phyloP scores from a whole-genome alignment of 2,888 invertebrate genomes.

The Taphrorychus bicolor region DNA sequence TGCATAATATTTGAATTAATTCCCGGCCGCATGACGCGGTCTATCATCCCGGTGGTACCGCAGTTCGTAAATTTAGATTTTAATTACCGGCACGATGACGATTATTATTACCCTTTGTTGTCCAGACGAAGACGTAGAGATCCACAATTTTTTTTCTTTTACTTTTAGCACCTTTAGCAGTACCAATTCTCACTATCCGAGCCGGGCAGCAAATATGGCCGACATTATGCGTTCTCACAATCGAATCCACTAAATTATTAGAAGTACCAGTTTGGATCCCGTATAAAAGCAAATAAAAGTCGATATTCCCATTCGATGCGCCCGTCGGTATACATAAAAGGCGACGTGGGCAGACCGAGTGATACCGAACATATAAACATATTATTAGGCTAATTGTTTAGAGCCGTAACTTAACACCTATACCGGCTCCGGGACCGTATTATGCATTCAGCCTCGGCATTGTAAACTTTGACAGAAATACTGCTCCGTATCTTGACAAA shows the following conservation, averaged over 20 bases:
- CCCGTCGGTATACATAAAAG: slow-evolving; percentile 41
- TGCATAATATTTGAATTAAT: slow-evolving; percentile 39
- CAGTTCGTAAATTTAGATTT: slow-evolving; percentile 23
- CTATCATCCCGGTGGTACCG: slow-evolving; percentile 18
- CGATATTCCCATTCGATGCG: slow-evolving; percentile 37
- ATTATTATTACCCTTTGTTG: slow-evolving; percentile 13
- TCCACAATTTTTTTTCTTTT: no score
- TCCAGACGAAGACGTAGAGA: no score
- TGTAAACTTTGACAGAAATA: slow-evolving; percentile 57
- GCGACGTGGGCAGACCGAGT: slow-evolving; percentile 43
- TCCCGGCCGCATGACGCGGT: slow-evolving; percentile 23
- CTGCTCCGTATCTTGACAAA: slow-evolving; percentile 55
- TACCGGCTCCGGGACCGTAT: slow-evolving; percentile 39
- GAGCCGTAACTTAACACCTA: slow-evolving; percentile 58
- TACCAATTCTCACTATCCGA: background rate
- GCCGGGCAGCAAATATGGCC: background rate
- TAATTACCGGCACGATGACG: slow-evolving; percentile 10
- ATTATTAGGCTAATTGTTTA: slow-evolving; percentile 58
- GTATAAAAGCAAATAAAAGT: slow-evolving; percentile 29
- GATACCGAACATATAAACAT: slow-evolving; percentile 54
- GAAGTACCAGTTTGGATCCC: slow-evolving; percentile 18
- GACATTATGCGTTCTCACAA: slow-evolving; percentile 17
- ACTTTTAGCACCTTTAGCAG: background rate
- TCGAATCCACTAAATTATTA: slow-evolving; percentile 19
- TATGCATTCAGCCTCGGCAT: slow-evolving; percentile 50